A percentile compares a stretch with the other conserved stretches of the same genome.
Conservation (phyloP, 92 coral and sea anemone genomes). For the Phenganax stokvisi region DNA sequence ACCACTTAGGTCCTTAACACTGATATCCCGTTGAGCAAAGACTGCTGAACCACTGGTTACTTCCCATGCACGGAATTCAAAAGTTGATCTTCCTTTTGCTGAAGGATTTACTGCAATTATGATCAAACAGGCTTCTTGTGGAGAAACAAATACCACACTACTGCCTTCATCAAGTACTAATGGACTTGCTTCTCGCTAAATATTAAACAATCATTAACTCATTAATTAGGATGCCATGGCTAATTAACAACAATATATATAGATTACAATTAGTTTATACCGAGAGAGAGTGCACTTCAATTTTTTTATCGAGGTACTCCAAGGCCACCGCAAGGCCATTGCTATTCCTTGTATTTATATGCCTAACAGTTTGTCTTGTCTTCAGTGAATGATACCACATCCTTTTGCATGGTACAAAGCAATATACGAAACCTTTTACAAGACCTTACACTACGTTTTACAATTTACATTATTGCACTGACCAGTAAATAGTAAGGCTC, state of each 20-base stretch:
- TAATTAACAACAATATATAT: too few species aligned
- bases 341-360: constrained; percentile 59
- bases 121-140: constrained; percentile 62
- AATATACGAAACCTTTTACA: too few species aligned
- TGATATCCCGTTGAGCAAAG: constrained; percentile 69
- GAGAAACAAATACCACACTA: constrained; percentile 55
- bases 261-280: constrained; percentile 21
- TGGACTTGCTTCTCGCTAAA: constrained; percentile 77
- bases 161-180: constrained; percentile 73
- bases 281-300: constrained; percentile 75
- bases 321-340: constrained; percentile 56
- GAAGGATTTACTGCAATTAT: constrained; percentile 57
- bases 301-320: constrained; percentile 81
- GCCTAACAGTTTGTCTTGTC: constrained; percentile 67
- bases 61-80: constrained; percentile 85
- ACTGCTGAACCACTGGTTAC: constrained; percentile 61
- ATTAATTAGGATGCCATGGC: too few species aligned
- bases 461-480: too few species aligned
- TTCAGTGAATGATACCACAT: constrained; percentile 98
- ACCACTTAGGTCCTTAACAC: constrained; percentile 65
- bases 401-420: neutral
- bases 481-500: too few species aligned
- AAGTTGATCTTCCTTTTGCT: constrained; percentile 64
- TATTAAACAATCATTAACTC: neutral
- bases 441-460: too few species aligned